phyloP scores from a whole-genome alignment of 2,113 vertebrate genomes.

The Chloroceryle aenea region DNA sequence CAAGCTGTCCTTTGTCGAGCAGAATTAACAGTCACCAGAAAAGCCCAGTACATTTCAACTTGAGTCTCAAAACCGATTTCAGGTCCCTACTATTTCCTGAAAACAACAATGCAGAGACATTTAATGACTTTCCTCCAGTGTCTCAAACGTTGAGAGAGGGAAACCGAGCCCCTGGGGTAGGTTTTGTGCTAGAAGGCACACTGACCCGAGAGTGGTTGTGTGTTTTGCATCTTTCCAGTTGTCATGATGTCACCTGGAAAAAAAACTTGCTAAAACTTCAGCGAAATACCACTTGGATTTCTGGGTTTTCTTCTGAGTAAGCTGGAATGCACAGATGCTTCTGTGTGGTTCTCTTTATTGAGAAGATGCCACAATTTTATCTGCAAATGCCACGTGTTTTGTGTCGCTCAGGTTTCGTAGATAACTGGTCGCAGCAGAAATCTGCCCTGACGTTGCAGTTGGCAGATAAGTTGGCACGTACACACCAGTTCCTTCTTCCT shows the following conservation, averaged over 20 bases:
- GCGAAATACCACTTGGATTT: not conserved
- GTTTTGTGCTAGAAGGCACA: not conserved
- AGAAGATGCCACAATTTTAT: not conserved
- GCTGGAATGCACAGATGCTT: not conserved
- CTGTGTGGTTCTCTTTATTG: rapidly evolving
- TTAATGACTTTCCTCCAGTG: not conserved
- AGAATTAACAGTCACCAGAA: not conserved
- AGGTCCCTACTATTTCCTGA: not conserved
- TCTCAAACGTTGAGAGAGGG: rapidly evolving
- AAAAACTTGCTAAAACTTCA: not conserved
- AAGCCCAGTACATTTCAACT: not conserved
- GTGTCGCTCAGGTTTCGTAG: not conserved
- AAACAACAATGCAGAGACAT: too few relatives aligned
- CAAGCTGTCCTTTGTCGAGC: not conserved
- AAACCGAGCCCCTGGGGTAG: not conserved
- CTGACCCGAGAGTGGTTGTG: not conserved
- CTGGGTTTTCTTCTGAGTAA: not conserved
- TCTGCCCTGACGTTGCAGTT: not conserved
- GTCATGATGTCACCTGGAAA: not conserved
- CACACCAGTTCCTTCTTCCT: not conserved
- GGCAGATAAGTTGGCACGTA: not conserved
- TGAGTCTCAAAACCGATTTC: not conserved
- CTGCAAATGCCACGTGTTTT: rapidly evolving
- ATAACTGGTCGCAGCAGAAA: not conserved
- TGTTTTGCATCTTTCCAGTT: not conserved